Percentiles rank a stretch among this genome's conserved stretches.
Evolutionary conservation across 2,888 invertebrate species (phyloP).

Genomic region (Chironomus riparius): DNA sequence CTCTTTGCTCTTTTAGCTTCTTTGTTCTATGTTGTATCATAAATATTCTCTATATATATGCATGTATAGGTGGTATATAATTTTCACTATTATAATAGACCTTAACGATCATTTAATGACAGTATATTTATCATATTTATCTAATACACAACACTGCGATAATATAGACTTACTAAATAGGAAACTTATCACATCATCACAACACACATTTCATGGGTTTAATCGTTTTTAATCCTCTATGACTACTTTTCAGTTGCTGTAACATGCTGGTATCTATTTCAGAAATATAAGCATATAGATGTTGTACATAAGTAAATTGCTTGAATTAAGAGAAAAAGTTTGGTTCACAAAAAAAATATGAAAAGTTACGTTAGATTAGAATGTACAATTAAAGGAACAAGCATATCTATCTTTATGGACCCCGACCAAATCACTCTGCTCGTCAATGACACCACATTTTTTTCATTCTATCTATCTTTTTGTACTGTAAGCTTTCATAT

Average conservation of each 20-base stretch:
- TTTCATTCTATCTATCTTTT: too few species aligned
- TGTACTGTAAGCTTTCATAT: too few species aligned
- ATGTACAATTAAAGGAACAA: too few species aligned
- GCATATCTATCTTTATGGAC: too few species aligned
- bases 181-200: not conserved
- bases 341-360: not conserved
- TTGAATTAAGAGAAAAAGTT: not conserved
- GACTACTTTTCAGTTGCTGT: not conserved
- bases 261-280: not conserved
- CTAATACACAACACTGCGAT: not conserved
- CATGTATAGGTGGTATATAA: too few species aligned
- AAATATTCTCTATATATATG: too few species aligned
- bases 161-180: not conserved
- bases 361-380: too few species aligned
- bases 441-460: too few species aligned
- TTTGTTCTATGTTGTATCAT: too few species aligned
- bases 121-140: not conserved
- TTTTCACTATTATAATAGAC: not conserved
- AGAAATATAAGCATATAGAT: not conserved
- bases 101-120: not conserved
- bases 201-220: slow-evolving; percentile 2
- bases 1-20: too few species aligned
- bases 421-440: too few species aligned
- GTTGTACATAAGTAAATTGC: not conserved
- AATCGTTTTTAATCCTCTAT: slow-evolving; percentile 1